phyloP scores from a whole-genome alignment of 2,888 invertebrate genomes.

The Scaptomyza caliginosa region DNA sequence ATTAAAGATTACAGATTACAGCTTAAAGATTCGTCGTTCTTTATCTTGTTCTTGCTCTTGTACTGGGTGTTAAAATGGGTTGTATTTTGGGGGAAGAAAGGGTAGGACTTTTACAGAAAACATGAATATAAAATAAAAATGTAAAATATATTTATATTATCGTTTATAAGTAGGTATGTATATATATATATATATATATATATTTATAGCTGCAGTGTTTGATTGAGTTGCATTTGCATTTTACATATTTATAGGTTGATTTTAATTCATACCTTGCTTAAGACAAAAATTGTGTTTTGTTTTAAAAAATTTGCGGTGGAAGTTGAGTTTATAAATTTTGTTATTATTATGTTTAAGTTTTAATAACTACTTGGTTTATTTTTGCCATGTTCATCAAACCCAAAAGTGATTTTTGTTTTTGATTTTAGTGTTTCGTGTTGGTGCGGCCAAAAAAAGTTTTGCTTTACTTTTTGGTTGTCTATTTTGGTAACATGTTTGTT shows the following conservation, averaged over 20 bases:
- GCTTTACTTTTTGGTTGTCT: slow-evolving; percentile 59
- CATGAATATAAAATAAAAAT: slow-evolving; percentile 40
- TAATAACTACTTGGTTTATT: slow-evolving; percentile 70
- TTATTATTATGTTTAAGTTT: slow-evolving; percentile 57
- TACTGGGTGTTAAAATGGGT: slow-evolving; percentile 52
- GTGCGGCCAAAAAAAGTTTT: slow-evolving; percentile 68
- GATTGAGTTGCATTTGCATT: slow-evolving; percentile 73
- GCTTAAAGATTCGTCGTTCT: slow-evolving; percentile 46
- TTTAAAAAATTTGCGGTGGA: slow-evolving; percentile 78
- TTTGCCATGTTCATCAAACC: slow-evolving; percentile 68
- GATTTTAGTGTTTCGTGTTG: slow-evolving; percentile 21
- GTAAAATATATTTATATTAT: slow-evolving; percentile 38
- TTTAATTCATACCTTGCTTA: slow-evolving; percentile 65
- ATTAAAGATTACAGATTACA: slow-evolving; percentile 49
- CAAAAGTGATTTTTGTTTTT: slow-evolving; percentile 50
- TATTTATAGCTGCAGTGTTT: slow-evolving; percentile 68
- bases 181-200: slow-evolving; percentile 34
- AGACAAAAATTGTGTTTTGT: slow-evolving; percentile 75
- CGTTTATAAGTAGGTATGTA: slow-evolving; percentile 48
- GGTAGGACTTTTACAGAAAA: slow-evolving; percentile 30
- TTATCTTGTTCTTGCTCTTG: slow-evolving; percentile 56
- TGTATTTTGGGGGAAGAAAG: neutral
- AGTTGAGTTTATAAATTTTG: slow-evolving; percentile 76
- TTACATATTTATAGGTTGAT: slow-evolving; percentile 62
- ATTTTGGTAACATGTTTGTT: slow-evolving; percentile 25